A percentile compares a stretch with the other conserved stretches of the same genome.
These are phyloP conservation scores for Gila orcuttii DNA, from an alignment of 2,113 vertebrate species.

Conservation along the genomic window DNA sequence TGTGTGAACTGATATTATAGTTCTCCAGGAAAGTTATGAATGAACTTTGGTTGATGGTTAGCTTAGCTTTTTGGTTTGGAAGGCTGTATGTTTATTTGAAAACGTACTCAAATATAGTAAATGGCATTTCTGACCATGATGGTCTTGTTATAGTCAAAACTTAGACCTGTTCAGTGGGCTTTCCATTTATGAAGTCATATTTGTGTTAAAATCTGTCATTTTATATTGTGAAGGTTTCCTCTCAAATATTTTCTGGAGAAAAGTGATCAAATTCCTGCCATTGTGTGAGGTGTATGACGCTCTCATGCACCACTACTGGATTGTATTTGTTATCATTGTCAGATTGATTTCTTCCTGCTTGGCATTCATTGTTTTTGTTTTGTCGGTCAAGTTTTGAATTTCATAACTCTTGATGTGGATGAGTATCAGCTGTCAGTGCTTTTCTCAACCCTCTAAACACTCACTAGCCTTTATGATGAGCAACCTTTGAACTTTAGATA, in stretches of 20 bases:
- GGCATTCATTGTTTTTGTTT: neutral
- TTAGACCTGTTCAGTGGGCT: neutral
- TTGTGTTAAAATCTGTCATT: neutral
- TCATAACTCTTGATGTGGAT: neutral
- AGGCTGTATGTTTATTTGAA: slow-evolving; percentile 4
- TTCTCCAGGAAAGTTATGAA: slow-evolving; percentile 9
- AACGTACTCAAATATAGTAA: neutral
- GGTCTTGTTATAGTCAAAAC: neutral
- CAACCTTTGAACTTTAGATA: neutral
- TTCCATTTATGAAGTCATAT: neutral
- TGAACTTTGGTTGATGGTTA: neutral
- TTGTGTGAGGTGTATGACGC: neutral
- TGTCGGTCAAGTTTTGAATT: neutral
- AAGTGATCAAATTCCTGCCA: neutral
- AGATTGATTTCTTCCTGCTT: neutral
- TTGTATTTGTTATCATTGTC: neutral
- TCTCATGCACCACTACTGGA: neutral
- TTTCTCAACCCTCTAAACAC: neutral
- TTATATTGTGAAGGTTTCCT: neutral
- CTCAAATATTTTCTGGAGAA: neutral
- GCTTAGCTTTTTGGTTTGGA: too few species aligned
- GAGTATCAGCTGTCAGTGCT: neutral
- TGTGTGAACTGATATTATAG: neutral
- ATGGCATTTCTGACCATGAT: neutral
- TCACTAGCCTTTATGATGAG: neutral